Evolutionary conservation across 2,888 invertebrate species (phyloP).

Genomic region (Biston stratarius): DNA sequence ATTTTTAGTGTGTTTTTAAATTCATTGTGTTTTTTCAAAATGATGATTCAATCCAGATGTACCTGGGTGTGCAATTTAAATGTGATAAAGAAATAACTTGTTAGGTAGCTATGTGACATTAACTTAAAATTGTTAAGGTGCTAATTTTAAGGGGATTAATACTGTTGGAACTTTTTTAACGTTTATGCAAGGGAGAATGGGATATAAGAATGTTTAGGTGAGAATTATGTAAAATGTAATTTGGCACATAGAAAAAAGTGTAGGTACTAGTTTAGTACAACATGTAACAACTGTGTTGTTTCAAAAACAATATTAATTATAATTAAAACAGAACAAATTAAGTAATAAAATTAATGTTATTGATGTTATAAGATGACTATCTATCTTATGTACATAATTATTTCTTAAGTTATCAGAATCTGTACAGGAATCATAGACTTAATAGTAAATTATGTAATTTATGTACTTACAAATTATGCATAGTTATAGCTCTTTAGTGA

Average conservation of each 20-base stretch:
- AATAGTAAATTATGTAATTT: slow-evolving; percentile 31
- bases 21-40: slow-evolving; percentile 49
- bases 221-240: slow-evolving; percentile 48
- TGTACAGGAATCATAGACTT: slow-evolving; percentile 41
- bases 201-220: slow-evolving; percentile 43
- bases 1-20: slow-evolving; percentile 53
- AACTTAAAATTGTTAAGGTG: slow-evolving; percentile 74
- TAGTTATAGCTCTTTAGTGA: slow-evolving; percentile 27
- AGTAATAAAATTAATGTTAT: slow-evolving; percentile 30
- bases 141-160: slow-evolving; percentile 54
- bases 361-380: slow-evolving; percentile 34
- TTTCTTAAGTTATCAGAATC: slow-evolving; percentile 33
- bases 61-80: slow-evolving; percentile 81
- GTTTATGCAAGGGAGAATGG: slow-evolving; percentile 42
- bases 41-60: slow-evolving; percentile 54
- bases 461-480: slow-evolving; percentile 37
- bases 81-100: slow-evolving; percentile 73
- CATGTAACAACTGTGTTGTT: slow-evolving; percentile 84
- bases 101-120: slow-evolving; percentile 66
- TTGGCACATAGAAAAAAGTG: slow-evolving; percentile 56
- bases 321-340: slow-evolving; percentile 28
- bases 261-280: slow-evolving; percentile 80
- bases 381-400: slow-evolving; percentile 39
- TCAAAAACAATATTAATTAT: slow-evolving; percentile 41
- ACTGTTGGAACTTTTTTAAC: slow-evolving; percentile 42